Percentiles rank a stretch among this genome's conserved stretches.
Evolutionary conservation across 2,888 invertebrate species (phyloP).

Genomic region (Xanthia togata): DNA sequence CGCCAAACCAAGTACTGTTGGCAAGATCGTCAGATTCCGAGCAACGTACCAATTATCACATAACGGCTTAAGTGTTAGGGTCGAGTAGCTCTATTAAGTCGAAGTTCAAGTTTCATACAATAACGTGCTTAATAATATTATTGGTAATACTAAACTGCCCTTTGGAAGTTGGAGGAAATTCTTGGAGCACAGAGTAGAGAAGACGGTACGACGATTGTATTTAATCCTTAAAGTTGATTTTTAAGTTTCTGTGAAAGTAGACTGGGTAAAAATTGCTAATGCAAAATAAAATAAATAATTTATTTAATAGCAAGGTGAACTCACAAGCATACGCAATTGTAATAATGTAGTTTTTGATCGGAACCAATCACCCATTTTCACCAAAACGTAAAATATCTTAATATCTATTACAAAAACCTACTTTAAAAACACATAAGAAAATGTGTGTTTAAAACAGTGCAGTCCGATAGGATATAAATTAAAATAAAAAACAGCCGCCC

Average conservation of each 20-base stretch:
- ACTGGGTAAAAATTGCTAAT: neutral
- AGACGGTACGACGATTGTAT: conserved; percentile 20
- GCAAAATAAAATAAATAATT: neutral
- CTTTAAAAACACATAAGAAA: too few species aligned
- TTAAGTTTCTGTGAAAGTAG: neutral
- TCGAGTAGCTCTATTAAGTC: conserved; percentile 61
- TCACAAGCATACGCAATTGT: neutral
- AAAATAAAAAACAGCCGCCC: neutral
- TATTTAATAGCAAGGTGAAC: neutral
- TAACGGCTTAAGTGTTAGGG: conserved; percentile 60
- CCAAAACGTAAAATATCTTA: neutral
- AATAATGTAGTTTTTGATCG: neutral
- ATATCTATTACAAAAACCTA: too few species aligned
- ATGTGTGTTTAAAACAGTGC: neutral
- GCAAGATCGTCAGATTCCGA: conserved; percentile 43
- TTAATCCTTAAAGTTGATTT: neutral
- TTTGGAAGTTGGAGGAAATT: conserved; percentile 57
- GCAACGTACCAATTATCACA: conserved; percentile 60
- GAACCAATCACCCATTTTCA: neutral
- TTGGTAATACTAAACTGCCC: conserved; percentile 65
- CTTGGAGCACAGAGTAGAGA: conserved; percentile 39
- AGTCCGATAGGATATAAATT: neutral
- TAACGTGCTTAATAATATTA: conserved; percentile 64
- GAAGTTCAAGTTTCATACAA: conserved; percentile 65
- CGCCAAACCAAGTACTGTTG: conserved; percentile 13